Percentiles rank a stretch among this genome's conserved stretches.
phyloP scores from a whole-genome alignment of 2,113 vertebrate genomes.

The Monarcha castaneiventris region DNA sequence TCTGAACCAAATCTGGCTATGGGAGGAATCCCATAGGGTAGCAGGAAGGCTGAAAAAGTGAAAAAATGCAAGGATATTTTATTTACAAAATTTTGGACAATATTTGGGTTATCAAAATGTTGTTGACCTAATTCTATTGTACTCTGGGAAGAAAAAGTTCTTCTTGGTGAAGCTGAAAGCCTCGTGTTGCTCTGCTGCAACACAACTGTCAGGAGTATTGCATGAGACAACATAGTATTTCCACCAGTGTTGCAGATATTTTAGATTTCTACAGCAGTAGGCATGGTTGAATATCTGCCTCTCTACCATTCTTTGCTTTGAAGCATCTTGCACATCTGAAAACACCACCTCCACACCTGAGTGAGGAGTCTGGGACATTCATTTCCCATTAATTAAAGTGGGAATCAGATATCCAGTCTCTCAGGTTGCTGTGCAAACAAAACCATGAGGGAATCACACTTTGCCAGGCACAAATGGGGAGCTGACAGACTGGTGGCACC shows the following conservation, averaged over 20 bases:
- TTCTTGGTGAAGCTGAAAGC: background rate
- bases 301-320: background rate
- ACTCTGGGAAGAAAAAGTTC: background rate
- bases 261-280: background rate
- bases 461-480: background rate
- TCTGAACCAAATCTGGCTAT: background rate
- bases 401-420: background rate
- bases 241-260: background rate
- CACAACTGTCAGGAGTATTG: background rate
- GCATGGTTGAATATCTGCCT: fast-evolving
- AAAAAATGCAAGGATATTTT: background rate
- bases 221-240: fast-evolving
- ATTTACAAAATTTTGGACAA: background rate
- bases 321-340: background rate
- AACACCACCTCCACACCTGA: background rate
- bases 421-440: background rate
- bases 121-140: background rate
- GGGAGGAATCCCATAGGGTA: background rate
- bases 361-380: background rate
- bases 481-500: background rate
- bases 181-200: fast-evolving
- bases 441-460: background rate
- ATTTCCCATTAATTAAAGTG: background rate
- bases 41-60: background rate
- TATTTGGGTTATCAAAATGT: background rate